Evolutionary conservation across 2,113 vertebrate species (phyloP).

Genomic region (Sinocyclocheilus anophthalmus): DNA sequence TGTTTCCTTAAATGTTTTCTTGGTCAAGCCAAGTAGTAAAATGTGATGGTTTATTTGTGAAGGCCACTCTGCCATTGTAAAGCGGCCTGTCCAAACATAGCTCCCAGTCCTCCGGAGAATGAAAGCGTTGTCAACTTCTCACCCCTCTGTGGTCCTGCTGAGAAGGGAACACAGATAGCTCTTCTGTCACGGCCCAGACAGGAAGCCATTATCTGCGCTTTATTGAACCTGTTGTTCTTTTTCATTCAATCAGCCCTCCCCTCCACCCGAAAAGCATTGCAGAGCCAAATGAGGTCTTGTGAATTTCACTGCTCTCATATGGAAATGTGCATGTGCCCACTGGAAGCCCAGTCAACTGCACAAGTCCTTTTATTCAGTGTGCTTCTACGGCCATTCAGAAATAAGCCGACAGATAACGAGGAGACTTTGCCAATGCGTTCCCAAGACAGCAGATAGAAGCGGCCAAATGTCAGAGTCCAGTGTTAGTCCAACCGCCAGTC

Average conservation of each 20-base stretch:
- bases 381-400: slow-evolving; percentile 40
- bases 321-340: slow-evolving; percentile 74
- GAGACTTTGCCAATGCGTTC: slow-evolving; percentile 37
- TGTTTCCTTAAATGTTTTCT: slow-evolving; percentile 54
- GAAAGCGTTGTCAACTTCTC: slow-evolving; percentile 37
- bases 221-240: slow-evolving; percentile 58
- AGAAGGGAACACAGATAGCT: slow-evolving; percentile 44
- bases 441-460: slow-evolving; percentile 3
- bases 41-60: slow-evolving; percentile 54
- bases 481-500: no score
- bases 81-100: slow-evolving; percentile 54
- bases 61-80: slow-evolving; percentile 49
- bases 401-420: slow-evolving; percentile 32
- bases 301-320: slow-evolving; percentile 40
- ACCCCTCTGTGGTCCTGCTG: slow-evolving; percentile 43
- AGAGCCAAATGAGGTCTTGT: slow-evolving; percentile 45
- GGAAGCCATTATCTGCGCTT: slow-evolving; percentile 57
- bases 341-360: slow-evolving; percentile 72
- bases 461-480: neutral
- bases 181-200: slow-evolving; percentile 47
- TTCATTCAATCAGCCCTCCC: slow-evolving; percentile 46
- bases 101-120: slow-evolving; percentile 37
- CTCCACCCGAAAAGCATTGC: slow-evolving; percentile 6
- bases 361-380: slow-evolving; percentile 8
- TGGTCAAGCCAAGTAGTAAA: slow-evolving; percentile 53